Conservation (phyloP, 2,888 invertebrate genomes). For the Drosophila kambysellisi region DNA sequence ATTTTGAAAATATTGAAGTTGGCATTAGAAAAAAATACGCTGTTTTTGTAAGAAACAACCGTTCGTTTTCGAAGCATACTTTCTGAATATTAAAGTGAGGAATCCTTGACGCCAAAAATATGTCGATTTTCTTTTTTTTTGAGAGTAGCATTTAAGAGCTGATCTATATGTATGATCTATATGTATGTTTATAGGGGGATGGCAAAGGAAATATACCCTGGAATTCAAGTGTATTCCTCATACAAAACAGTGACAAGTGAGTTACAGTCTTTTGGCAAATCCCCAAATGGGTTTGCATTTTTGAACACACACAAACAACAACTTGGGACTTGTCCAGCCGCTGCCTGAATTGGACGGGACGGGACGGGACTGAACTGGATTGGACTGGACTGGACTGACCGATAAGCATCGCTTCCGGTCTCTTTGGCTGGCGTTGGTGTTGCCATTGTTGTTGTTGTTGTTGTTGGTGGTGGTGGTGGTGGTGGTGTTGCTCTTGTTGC, state of each 20-base stretch:
- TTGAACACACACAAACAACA: conserved; percentile 3
- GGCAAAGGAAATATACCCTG: conserved; percentile 6
- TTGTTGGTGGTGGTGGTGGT: conserved; percentile 31
- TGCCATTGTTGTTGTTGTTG: conserved; percentile 19
- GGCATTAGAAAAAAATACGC: neutral
- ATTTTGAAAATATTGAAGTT: neutral
- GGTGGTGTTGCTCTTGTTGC: conserved; percentile 49
- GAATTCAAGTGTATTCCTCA: conserved; percentile 16
- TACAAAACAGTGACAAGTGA: conserved; percentile 20
- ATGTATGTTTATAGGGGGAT: neutral
- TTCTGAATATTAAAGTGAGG: neutral
- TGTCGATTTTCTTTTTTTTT: neutral
- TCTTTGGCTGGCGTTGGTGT: conserved; percentile 17
- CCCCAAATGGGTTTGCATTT: conserved; percentile 56
- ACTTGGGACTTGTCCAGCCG: conserved; percentile 38
- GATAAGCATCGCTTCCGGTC: conserved; percentile 80
- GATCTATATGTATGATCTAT: neutral
- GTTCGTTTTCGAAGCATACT: neutral
- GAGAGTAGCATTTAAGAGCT: neutral
- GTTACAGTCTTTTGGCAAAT: conserved; percentile 59
- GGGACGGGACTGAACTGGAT: neutral
- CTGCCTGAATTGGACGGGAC: conserved; percentile 12
- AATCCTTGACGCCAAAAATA: neutral
- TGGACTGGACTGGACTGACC: conserved; percentile 31
- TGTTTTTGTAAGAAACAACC: neutral